Base-by-base conservation (phyloP, 1,140 invertebrate species). In the Drosophila lowei region DNA sequence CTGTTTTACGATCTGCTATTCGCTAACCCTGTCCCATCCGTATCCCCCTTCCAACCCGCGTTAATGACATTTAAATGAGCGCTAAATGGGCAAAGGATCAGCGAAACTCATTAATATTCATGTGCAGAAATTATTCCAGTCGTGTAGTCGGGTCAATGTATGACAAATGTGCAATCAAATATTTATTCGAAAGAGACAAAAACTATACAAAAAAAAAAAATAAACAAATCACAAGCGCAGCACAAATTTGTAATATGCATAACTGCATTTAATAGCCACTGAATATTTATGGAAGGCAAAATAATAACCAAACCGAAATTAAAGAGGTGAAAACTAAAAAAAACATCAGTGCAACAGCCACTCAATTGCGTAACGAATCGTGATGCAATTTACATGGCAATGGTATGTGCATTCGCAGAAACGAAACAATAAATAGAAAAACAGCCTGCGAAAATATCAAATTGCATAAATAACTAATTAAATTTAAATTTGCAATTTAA, bases 401-500 rank as follows among this genome's bases (percentile, higher is more conserved):
- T 76, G 23, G 23, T 21, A 21, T 21, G 21, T 23, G 75, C 64
- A 50, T 56, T 72, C 73, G 52, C 77, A 81, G 30, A 81, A 73
- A 65, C 56, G 67, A 5, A 25, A 5, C 67, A 77, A 85, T 81
- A 77, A 80, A 85, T 73, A 77, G 58, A 49, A 84, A 62, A 59
- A 9, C 54, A 46, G 59, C 50, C 64, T 62, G 75, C 66, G 64
- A 71, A 85, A 85, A 86, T 80, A 77, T 81, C 73, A 86, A 86
- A 85, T 86, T 86, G 80, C 80, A 85, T 86, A 85, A 85, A 81
- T 85, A 85, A 77, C 80, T 86, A 86, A 85, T 85, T 85, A 86
- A 85, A 85, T 86, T 86, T 77, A 71, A 85, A 85, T 75, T 75
- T 75, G 62, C 67, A 76, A 76, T 80, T 80, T 80, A 80, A 85